These are phyloP conservation scores for Poeciliopsis retropinna DNA, from an alignment of 2,113 vertebrate genomes.

Conservation along the genomic window DNA sequence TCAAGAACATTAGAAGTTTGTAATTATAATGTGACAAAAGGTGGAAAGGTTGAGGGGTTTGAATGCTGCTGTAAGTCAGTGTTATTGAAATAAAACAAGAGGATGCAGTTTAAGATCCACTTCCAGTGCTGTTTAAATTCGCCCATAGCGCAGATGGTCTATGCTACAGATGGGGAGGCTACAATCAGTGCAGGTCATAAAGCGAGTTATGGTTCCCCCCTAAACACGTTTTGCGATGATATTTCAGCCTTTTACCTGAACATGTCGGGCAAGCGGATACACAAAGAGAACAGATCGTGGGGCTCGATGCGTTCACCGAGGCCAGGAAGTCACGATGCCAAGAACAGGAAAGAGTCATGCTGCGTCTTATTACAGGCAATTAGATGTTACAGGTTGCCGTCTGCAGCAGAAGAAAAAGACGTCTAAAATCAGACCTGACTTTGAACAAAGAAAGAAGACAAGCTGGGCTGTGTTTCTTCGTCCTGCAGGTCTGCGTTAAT, in stretches of 20 bases:
- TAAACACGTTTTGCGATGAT: slow-evolving; percentile 45
- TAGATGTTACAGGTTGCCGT: slow-evolving; percentile 62
- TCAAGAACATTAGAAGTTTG: too few species aligned
- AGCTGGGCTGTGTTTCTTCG: slow-evolving; percentile 33
- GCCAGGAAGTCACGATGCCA: slow-evolving; percentile 48
- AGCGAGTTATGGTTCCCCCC: slow-evolving; percentile 44
- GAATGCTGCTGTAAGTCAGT: not conserved
- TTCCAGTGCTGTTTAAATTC: slow-evolving; percentile 48
- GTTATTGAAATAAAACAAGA: slow-evolving; percentile 44
- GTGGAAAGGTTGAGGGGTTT: not conserved
- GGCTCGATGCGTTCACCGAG: slow-evolving; percentile 28
- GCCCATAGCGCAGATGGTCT: slow-evolving; percentile 45
- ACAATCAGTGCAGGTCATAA: slow-evolving; percentile 57
- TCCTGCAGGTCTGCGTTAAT: slow-evolving; percentile 74
- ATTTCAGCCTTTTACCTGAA: slow-evolving; percentile 44
- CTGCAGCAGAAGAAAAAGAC: slow-evolving; percentile 17
- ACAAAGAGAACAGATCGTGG: slow-evolving; percentile 35
- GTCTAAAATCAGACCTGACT: slow-evolving; percentile 49
- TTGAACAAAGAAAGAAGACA: slow-evolving; percentile 58
- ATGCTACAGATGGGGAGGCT: slow-evolving; percentile 48
- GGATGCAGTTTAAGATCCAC: slow-evolving; percentile 29
- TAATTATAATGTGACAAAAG: too few species aligned
- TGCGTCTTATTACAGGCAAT: slow-evolving; percentile 63
- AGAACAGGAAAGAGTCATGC: slow-evolving; percentile 52
- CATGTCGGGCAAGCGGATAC: slow-evolving; percentile 39